Evolutionary conservation across 2,888 invertebrate genomes (phyloP).

Genomic region (Limenitis camilla): DNA sequence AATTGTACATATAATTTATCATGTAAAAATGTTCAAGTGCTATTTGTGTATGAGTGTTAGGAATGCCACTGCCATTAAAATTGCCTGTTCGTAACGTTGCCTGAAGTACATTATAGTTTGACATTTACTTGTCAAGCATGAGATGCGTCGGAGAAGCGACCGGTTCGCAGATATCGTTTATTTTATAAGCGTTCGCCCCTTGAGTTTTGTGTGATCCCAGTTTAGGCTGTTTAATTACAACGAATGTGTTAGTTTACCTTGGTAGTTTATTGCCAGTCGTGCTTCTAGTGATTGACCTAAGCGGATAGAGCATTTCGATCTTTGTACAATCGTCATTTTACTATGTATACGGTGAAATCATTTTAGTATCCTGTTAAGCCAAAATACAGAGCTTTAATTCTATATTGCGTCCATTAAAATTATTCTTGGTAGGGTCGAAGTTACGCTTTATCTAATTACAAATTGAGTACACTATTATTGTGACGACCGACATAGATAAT

Average conservation of each 20-base stretch:
- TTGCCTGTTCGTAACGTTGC: constrained; percentile 37
- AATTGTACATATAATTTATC: constrained; percentile 49
- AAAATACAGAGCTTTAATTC: constrained; percentile 10
- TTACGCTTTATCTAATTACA: not conserved
- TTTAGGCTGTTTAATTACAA: constrained; percentile 69
- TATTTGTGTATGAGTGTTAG: constrained; percentile 63
- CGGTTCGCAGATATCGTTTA: constrained; percentile 38
- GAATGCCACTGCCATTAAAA: constrained; percentile 62
- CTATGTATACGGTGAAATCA: constrained; percentile 20
- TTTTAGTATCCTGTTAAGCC: constrained; percentile 12
- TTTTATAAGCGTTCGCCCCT: constrained; percentile 31
- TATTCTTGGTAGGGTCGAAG: not conserved
- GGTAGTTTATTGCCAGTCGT: constrained; percentile 30
- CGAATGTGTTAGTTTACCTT: constrained; percentile 57
- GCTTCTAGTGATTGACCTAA: constrained; percentile 29
- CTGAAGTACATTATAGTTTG: constrained; percentile 27
- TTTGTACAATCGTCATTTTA: constrained; percentile 31
- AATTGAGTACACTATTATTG: not conserved
- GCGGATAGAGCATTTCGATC: constrained; percentile 20
- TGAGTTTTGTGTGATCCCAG: constrained; percentile 39
- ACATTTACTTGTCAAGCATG: constrained; percentile 22
- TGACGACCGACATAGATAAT: constrained; percentile 8
- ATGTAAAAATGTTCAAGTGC: constrained; percentile 61
- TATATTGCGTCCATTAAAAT: constrained; percentile 10
- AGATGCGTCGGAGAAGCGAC: constrained; percentile 34